Conservation (phyloP, 2,113 vertebrate genomes). For the Halichoeres trimaculatus region DNA sequence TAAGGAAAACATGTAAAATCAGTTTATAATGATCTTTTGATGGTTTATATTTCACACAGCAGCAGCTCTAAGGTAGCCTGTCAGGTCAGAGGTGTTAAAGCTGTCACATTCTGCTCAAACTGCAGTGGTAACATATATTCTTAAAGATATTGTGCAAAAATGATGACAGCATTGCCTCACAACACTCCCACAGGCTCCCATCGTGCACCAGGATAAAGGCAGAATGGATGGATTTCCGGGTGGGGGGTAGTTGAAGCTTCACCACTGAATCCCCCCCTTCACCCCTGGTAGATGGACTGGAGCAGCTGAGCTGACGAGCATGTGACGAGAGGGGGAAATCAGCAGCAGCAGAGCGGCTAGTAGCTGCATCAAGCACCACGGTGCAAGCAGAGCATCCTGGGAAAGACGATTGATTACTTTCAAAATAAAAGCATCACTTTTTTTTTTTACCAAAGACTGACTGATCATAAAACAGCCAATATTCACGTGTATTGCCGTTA, state of each 20-base stretch:
- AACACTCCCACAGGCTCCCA: conserved; percentile 20
- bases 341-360: conserved; percentile 54
- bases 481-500: no score
- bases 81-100: conserved; percentile 37
- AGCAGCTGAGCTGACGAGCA: conserved; percentile 81
- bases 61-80: conserved; percentile 4
- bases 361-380: not conserved
- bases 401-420: conserved; percentile 9
- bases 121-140: not conserved
- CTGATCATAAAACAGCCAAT: no score
- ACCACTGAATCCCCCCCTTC: conserved; percentile 41
- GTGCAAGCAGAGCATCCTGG: not conserved
- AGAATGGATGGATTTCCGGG: not conserved
- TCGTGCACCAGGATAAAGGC: conserved; percentile 20
- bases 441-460: no score
- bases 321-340: conserved; percentile 60
- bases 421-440: conserved; percentile 48
- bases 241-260: conserved; percentile 10
- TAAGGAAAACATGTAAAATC: no score
- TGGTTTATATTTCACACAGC: conserved; percentile 1
- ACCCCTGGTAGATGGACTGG: conserved; percentile 74
- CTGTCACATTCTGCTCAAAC: not conserved
- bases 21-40: no score
- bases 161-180: conserved; percentile 7
- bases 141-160: not conserved